Conservation (phyloP, 1,140 invertebrate genomes). For the Zelostemma sp. region DNA sequence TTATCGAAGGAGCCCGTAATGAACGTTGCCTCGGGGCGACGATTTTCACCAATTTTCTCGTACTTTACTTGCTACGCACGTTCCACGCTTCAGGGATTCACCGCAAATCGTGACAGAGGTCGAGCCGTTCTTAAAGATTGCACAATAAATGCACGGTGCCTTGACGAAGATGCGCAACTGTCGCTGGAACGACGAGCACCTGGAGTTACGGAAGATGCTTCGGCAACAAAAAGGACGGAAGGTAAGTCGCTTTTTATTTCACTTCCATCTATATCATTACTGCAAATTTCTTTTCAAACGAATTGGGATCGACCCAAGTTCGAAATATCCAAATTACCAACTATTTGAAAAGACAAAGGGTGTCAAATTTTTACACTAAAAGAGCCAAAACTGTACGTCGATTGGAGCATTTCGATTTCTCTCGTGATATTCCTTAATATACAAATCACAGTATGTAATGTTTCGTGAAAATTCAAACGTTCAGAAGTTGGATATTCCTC, state of each 20-base stretch:
- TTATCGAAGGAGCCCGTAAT: conserved; percentile 1
- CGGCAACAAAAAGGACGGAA: conserved; percentile 9
- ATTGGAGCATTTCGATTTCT: no score
- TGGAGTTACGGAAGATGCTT: conserved; percentile 15
- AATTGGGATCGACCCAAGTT: no score
- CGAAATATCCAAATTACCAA: no score
- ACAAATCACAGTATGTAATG: no score
- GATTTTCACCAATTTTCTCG: conserved; percentile 3
- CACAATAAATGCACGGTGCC: conserved; percentile 18
- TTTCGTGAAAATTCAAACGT: no score
- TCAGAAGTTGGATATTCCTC: no score
- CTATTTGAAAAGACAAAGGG: no score
- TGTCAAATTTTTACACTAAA: no score
- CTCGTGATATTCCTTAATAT: no score
- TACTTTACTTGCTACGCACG: conserved; percentile 5
- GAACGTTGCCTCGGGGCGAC: background rate
- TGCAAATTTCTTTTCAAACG: no score
- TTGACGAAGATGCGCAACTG: conserved; percentile 16
- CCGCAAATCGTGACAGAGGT: conserved; percentile 1
- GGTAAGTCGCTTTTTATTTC: conserved; percentile 25
- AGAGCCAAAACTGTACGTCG: no score
- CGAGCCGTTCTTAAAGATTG: background rate
- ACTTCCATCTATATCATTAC: no score
- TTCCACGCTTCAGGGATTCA: conserved; percentile 4
- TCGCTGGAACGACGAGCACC: conserved; percentile 9